Base-by-base conservation (phyloP, 2,888 invertebrate genomes). In the Campoletis raptor region DNA sequence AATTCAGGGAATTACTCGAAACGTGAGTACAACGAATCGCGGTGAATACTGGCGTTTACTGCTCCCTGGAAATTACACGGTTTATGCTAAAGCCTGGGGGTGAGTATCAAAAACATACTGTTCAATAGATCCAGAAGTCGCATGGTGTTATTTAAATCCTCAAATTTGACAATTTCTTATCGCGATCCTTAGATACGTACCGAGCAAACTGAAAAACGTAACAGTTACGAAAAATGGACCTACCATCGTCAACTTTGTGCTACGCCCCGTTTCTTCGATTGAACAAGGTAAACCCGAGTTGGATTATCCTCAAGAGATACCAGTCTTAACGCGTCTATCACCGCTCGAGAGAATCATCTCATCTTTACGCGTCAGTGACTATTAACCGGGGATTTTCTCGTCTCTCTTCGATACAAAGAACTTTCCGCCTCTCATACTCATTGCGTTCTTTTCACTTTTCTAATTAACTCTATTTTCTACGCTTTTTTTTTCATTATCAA, bases 31-130 rank as follows among this genome's bases (percentile, higher is more conserved):
- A 0, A 97, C 98, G 0, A 95, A 95, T 64, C 95, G 96, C 30
- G 99, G 99, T 7, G 98, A 99, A 94, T 99, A 97, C 95, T 99
- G 99, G 99, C 95, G 99, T 85, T 95, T 99, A 73, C 95, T 99
- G 42, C 95, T 98, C 24, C 99, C 99, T 0, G 99, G 99, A 85
- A 95, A 95, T 6, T 99, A 99, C 94, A 95, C 95, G 42, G 95
- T 99, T 88, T 96, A 96, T 87, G 98, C 97, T 0, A 91, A 95
- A 54, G 97, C 97, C 74, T 95, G 96, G 92, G 97, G 98, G 97
- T 98, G 94, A 95, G 95, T 30, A 30, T 30, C 30, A 30, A 30
- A 30, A 30, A 2, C 30, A 30, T 30, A 30, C 30, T 3, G 30
- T 30, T 30, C 3, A 30, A 30, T 30, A 3, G 30, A 30, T 30